These are phyloP conservation scores for Macaria liturata DNA, from an alignment of 2,888 invertebrate species.

Conservation along the genomic window DNA sequence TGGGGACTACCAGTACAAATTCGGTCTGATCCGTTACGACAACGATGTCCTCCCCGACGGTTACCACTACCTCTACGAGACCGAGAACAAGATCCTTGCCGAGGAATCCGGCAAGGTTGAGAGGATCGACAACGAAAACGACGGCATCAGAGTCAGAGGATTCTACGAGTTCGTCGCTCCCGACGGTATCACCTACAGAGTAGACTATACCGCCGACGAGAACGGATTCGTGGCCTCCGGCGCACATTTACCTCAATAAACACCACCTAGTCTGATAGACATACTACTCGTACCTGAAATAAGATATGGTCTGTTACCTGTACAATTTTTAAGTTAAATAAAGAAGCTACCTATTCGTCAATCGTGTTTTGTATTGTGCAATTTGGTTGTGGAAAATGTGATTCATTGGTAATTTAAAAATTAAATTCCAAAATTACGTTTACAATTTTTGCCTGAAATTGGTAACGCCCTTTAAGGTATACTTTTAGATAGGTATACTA, in stretches of 20 bases:
- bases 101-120: slow-evolving; percentile 72
- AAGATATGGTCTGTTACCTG: slow-evolving; percentile 27
- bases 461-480: too few relatives aligned
- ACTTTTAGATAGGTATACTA: too few relatives aligned
- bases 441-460: too few relatives aligned
- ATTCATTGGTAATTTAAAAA: slow-evolving; percentile 18
- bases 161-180: slow-evolving; percentile 72
- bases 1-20: slow-evolving; percentile 64
- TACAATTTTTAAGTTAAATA: slow-evolving; percentile 30
- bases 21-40: slow-evolving; percentile 72
- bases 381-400: background rate
- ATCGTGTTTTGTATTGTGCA: background rate
- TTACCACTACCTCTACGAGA: slow-evolving; percentile 76
- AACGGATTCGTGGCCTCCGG: slow-evolving; percentile 68
- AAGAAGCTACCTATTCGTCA: slow-evolving; percentile 31
- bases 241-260: slow-evolving; percentile 58
- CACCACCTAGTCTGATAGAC: slow-evolving; percentile 28
- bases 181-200: slow-evolving; percentile 74
- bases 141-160: slow-evolving; percentile 64
- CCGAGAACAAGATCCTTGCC: slow-evolving; percentile 76
- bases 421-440: too few relatives aligned
- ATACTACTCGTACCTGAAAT: slow-evolving; percentile 15
- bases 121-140: slow-evolving; percentile 54
- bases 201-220: slow-evolving; percentile 76
- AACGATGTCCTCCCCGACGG: slow-evolving; percentile 61